Evolutionary conservation across 2,888 invertebrate genomes (phyloP).

Genomic region (Erebia aethiops): DNA sequence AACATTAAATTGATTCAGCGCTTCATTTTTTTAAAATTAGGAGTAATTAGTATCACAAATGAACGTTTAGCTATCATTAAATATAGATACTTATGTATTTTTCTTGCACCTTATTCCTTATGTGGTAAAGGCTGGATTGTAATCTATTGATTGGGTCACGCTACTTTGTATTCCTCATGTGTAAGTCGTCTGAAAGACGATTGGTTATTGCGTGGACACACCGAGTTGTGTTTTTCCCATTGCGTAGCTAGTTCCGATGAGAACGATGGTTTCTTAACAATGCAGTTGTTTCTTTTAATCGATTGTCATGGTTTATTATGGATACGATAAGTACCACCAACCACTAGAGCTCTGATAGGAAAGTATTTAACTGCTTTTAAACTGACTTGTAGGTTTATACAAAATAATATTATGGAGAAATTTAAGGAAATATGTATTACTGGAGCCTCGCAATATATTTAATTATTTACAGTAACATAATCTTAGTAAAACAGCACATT

Average conservation of each 20-base stretch:
- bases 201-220: slow-evolving; percentile 40
- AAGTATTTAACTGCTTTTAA: slow-evolving; percentile 7
- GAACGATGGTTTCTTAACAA: slow-evolving; percentile 31
- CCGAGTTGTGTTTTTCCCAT: slow-evolving; percentile 38
- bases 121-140: slow-evolving; percentile 29
- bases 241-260: slow-evolving; percentile 31
- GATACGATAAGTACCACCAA: not conserved
- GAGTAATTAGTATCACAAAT: slow-evolving; percentile 41
- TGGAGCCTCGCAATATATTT: too few relatives aligned
- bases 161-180: slow-evolving; percentile 36
- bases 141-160: slow-evolving; percentile 24
- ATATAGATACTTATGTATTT: not conserved
- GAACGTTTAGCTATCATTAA: slow-evolving; percentile 19
- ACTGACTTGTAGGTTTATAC: not conserved
- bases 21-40: slow-evolving; percentile 40
- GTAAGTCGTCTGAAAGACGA: slow-evolving; percentile 37
- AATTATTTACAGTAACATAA: too few relatives aligned
- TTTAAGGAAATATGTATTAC: too few relatives aligned
- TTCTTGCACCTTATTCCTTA: slow-evolving; percentile 34
- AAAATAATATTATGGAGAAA: too few relatives aligned
- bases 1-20: slow-evolving; percentile 42
- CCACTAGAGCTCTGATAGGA: not conserved
- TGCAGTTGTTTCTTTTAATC: slow-evolving; percentile 29
- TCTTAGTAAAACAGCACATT: too few relatives aligned
- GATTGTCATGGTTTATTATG: slow-evolving; percentile 25